A percentile compares a stretch with the other conserved stretches of the same genome.
Evolutionary conservation across 2,888 invertebrate genomes (phyloP).

Genomic region (Stenotaenia linearis): DNA sequence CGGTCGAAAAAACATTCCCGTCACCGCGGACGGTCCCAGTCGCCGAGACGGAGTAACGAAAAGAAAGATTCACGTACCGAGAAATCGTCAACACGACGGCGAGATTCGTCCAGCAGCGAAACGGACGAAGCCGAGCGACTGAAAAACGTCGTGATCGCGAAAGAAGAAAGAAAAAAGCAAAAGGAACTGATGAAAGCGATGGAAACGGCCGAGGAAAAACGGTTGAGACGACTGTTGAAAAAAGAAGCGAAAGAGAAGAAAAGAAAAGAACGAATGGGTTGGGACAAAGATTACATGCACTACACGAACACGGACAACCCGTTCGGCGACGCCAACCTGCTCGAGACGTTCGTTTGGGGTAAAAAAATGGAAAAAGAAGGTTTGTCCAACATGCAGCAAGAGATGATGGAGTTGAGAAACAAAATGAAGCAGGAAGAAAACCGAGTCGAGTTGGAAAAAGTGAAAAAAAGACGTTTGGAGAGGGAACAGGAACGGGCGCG

Average conservation of each 20-base stretch:
- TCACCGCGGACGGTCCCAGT: background rate
- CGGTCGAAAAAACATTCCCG: background rate
- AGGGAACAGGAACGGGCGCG: conserved; percentile 78
- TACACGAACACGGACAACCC: conserved; percentile 98
- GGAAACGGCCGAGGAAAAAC: conserved; percentile 94
- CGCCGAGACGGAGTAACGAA: background rate
- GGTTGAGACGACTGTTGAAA: conserved; percentile 73
- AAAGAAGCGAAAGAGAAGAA: conserved; percentile 82
- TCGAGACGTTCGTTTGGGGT: conserved; percentile 93
- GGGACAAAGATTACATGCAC: conserved; percentile 93
- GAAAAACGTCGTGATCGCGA: background rate
- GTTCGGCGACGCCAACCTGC: conserved; percentile 91
- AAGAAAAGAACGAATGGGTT: conserved; percentile 87
- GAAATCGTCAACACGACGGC: background rate
- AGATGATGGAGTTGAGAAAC: conserved; percentile 75
- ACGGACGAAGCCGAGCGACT: background rate
- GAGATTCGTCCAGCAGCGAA: background rate
- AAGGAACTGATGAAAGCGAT: conserved; percentile 63
- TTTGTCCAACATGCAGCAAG: conserved; percentile 64
- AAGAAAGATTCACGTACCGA: background rate
- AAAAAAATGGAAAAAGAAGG: conserved; percentile 96
- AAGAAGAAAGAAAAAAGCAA: conserved; percentile 54
- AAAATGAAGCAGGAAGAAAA: conserved; percentile 86
- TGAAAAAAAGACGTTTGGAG: conserved; percentile 83
- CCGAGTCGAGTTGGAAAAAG: conserved; percentile 82